These are phyloP conservation scores for Drosophila fuyamai DNA, from an alignment of 1,140 invertebrate species.

Conservation along the genomic window DNA sequence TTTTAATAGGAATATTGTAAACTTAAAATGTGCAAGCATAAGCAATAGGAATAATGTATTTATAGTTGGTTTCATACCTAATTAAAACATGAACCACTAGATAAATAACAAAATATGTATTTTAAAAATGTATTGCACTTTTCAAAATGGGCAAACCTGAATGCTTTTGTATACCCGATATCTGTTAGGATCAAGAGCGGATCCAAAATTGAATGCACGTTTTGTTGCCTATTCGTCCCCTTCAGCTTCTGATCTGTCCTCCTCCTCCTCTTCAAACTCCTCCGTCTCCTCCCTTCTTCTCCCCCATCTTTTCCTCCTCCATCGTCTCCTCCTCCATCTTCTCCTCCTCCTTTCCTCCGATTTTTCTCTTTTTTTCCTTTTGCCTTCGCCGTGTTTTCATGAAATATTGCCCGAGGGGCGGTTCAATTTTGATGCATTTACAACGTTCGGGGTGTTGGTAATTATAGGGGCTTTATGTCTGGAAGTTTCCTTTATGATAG, in stretches of 20 bases:
- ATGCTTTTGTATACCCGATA: not conserved
- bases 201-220: conserved; percentile 62
- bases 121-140: not conserved
- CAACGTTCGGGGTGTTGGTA: conserved; percentile 84
- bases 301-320: not conserved
- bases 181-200: conserved; percentile 11
- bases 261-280: not conserved
- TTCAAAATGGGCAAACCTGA: not conserved
- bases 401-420: conserved; percentile 75
- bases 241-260: not conserved
- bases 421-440: conserved; percentile 84
- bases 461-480: conserved; percentile 85
- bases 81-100: no score
- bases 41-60: no score
- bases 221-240: conserved; percentile 14
- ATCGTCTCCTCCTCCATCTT: not conserved
- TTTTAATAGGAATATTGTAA: no score
- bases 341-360: not conserved
- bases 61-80: no score
- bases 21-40: no score
- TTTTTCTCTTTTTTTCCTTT: conserved; percentile 22
- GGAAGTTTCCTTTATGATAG: conserved; percentile 76
- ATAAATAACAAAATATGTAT: no score
- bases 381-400: conserved; percentile 30
- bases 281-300: not conserved